These are phyloP conservation scores for Epirrhoe tristata DNA, from an alignment of 2,888 invertebrate genomes.

Conservation along the genomic window DNA sequence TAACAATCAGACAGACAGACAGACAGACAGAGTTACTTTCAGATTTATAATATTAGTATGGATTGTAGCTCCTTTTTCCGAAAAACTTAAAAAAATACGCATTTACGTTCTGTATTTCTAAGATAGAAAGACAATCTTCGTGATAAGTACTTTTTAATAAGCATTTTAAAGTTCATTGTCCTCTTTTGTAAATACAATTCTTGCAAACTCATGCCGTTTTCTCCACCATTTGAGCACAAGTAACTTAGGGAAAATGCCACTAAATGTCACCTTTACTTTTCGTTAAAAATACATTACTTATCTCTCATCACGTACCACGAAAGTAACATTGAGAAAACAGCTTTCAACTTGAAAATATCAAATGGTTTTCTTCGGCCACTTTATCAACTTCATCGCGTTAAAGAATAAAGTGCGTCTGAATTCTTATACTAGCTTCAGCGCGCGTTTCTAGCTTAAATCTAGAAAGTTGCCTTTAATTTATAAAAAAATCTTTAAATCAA, in stretches of 20 bases:
- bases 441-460: background rate
- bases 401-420: slow-evolving; percentile 29
- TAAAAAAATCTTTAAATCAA: too few species aligned
- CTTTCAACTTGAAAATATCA: slow-evolving; percentile 32
- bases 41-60: too few species aligned
- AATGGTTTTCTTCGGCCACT: slow-evolving; percentile 25
- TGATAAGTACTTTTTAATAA: too few species aligned
- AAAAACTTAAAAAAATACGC: too few species aligned
- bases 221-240: background rate
- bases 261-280: slow-evolving; percentile 9
- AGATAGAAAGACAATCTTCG: too few species aligned
- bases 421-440: slow-evolving; percentile 6
- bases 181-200: background rate
- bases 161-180: too few species aligned
- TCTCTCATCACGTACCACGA: slow-evolving; percentile 19
- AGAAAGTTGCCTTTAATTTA: too few species aligned
- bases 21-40: too few species aligned
- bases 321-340: slow-evolving; percentile 33
- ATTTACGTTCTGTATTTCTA: too few species aligned
- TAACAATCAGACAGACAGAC: too few species aligned
- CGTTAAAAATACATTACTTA: slow-evolving; percentile 19
- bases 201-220: background rate
- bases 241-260: background rate
- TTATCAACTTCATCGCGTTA: slow-evolving; percentile 32
- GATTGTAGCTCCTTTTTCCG: too few species aligned